These are phyloP conservation scores for Diaprepes abbreviatus DNA, from an alignment of 2,888 invertebrate species.

Conservation along the genomic window DNA sequence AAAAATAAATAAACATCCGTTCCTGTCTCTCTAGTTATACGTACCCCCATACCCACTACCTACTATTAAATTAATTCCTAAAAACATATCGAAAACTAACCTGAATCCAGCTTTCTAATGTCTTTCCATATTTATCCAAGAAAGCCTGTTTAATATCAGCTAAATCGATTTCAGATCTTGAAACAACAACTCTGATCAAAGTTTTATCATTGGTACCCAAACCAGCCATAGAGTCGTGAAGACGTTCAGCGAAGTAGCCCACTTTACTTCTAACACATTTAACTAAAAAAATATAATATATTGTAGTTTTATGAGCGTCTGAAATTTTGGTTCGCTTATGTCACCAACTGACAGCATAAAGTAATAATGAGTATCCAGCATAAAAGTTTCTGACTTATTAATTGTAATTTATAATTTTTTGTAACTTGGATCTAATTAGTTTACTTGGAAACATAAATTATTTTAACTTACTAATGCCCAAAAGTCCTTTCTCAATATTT, in stretches of 20 bases:
- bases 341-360: too few relatives aligned
- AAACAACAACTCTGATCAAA: conserved; percentile 91
- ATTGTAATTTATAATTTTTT: too few relatives aligned
- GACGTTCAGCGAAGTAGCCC: conserved; percentile 91
- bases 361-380: too few relatives aligned
- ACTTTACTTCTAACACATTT: conserved; percentile 92
- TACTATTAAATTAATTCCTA: too few relatives aligned
- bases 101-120: conserved; percentile 87
- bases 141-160: conserved; percentile 94
- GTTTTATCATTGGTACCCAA: conserved; percentile 92
- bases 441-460: too few relatives aligned
- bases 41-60: too few relatives aligned
- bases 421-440: too few relatives aligned
- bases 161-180: conserved; percentile 92
- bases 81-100: conserved; percentile 72
- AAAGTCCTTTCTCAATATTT: conserved; percentile 85
- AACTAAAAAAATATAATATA: conserved; percentile 73
- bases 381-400: too few relatives aligned
- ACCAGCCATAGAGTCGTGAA: conserved; percentile 93
- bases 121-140: conserved; percentile 83
- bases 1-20: too few relatives aligned
- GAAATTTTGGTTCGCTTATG: too few relatives aligned
- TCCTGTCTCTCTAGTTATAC: too few relatives aligned
- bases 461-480: conserved; percentile 86
- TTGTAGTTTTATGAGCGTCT: too few relatives aligned